Evolutionary conservation across 2,113 vertebrate species (phyloP), one percentile per base, ranked within the genome.

Genomic region (Xyrauchen texanus): DNA sequence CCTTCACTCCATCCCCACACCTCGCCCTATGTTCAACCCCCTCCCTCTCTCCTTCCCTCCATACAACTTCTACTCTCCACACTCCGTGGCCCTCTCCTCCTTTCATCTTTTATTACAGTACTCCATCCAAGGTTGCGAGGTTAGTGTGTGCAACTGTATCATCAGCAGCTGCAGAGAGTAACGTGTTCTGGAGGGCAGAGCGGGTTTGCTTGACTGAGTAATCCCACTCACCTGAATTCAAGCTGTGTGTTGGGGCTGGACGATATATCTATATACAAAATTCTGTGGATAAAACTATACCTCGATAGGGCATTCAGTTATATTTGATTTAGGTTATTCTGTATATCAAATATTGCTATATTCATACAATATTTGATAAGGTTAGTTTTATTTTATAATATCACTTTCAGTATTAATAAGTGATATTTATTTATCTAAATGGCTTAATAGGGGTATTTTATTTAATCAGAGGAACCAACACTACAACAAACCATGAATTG

Each of bases 1-100:
- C 21, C 21, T 34, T 34, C 21, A 34, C 21, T 34, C 21, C 52
- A 60, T 64, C 76, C 15, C 70, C 16, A 70, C 65, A 84, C 83
- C 82, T 83, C 85, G 86, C 87, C 84, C 88, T 6, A 7, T 6
- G 13, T 15, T n/a, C 13, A 13, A 13, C 55, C 84, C 87, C 86
- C 86, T 90, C 86, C 84, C 82, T 6, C 84, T 81, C 81, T 87
- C 85, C 81, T 82, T 3, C 55, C 13, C 55, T 6, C 55, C 15
- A n/a, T n/a, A 58, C 55, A 58, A 58, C 88, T 90, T 88, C 87
- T 88, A 87, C 85, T 85, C 81, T 80, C 87, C 75, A 6, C 75
- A 15, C 78, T 16, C 55, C 58, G n/a, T 63, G 13, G 11, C 46
- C 45, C 58, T 65, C 21, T 76, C 79, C 21, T 47, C 74, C 79